Evolutionary conservation across 2,888 invertebrate genomes (phyloP), one percentile per base, ranked within the genome.

Genomic region (Dryomyza anilis): DNA sequence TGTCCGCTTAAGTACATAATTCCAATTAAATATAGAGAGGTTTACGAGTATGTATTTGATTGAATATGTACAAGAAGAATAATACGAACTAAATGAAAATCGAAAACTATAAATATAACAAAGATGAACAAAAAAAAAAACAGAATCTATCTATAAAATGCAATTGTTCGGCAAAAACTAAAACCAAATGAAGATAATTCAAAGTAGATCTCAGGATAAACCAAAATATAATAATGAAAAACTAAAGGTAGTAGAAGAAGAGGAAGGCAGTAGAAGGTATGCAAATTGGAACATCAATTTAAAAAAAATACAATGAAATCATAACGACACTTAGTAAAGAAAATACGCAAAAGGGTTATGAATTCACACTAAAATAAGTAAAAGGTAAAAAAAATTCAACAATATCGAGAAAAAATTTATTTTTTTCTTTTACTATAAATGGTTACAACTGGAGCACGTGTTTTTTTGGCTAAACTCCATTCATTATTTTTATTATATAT

Each of bases 401-500:
- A 58, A 58, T 58, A 58, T 29, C 30, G 50, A 50, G 43, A 19
- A 43, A 61, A 29, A 39, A 10, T 43, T 10, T 30, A n/a, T n/a
- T n/a, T n/a, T n/a, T n/a, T n/a, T n/a, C 39, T 55, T 19, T 36
- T 43, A 27, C 27, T 53, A 63, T 27, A 30, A 43, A 53, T 12
- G 36, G 36, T 59, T 57, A 55, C 43, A 66, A 72, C 69, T 73
- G 73, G 73, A 76, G 76, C 76, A 76, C 77, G 74, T 76, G 72
- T 74, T 74, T n/a, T n/a, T n/a, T 76, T 74, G 70, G 74, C 75
- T 76, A 75, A 75, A 77, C 74, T 76, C 75, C 74, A 75, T 72
- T 71, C 67, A 59, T n/a, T n/a, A n/a, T n/a, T n/a, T n/a, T n/a
- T n/a, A n/a, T n/a, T n/a, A n/a, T n/a, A n/a, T n/a, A n/a, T n/a